Percentiles rank a stretch among this genome's conserved stretches.
Evolutionary conservation across 2,888 invertebrate species (phyloP).

Genomic region (Brachyptera risi): DNA sequence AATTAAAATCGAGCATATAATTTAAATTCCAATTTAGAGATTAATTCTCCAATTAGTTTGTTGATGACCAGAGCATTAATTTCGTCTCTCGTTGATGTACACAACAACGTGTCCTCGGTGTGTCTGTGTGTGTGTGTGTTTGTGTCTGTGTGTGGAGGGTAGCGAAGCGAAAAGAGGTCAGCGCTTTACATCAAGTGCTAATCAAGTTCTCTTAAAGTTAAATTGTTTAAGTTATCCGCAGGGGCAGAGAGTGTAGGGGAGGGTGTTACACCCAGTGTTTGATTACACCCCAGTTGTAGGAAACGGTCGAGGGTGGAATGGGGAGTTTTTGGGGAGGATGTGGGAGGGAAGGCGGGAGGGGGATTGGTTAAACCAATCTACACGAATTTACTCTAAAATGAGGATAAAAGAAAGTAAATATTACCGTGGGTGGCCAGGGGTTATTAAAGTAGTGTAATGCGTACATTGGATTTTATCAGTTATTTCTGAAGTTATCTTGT

Average conservation of each 20-base stretch:
- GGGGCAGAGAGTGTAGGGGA: conserved; percentile 1
- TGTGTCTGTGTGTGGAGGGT: neutral
- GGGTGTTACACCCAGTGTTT: conserved; percentile 12
- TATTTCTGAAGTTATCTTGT: too few relatives aligned
- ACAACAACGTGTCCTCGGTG: too few relatives aligned
- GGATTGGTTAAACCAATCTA: conserved; percentile 7
- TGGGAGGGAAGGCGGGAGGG: conserved; percentile 2
- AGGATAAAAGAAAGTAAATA: neutral
- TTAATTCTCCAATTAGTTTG: too few relatives aligned
- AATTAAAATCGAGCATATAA: too few relatives aligned
- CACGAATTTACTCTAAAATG: conserved; percentile 8
- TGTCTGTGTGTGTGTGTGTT: too few relatives aligned
- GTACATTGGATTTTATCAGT: too few relatives aligned
- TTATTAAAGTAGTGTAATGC: too few relatives aligned
- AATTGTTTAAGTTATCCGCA: conserved; percentile 33
- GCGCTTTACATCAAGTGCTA: conserved; percentile 26
- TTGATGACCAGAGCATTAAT: too few relatives aligned
- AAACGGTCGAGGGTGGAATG: too few relatives aligned
- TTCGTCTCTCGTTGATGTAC: too few relatives aligned
- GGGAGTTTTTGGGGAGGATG: neutral
- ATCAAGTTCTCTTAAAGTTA: conserved; percentile 33
- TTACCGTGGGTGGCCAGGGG: neutral
- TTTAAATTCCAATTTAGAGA: too few relatives aligned
- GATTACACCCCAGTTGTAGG: conserved; percentile 14
- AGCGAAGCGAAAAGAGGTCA: conserved; percentile 5